phyloP scores from a whole-genome alignment of 2,888 invertebrate species.

The Eumacrocentrus americanus region DNA sequence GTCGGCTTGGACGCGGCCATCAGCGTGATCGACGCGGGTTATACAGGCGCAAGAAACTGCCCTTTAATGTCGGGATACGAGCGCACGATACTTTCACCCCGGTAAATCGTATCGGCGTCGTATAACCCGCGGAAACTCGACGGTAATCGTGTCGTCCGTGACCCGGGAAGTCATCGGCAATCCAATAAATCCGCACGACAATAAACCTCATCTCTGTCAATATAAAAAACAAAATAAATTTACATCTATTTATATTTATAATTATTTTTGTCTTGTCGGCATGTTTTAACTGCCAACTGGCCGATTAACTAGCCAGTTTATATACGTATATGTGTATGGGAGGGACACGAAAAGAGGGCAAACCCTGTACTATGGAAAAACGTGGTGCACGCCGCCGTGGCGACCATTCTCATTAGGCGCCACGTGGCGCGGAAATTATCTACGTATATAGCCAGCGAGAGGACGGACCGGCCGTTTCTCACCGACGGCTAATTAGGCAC shows the following conservation, averaged over 20 bases:
- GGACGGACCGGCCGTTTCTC: constrained; percentile 45
- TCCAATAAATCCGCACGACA: background rate
- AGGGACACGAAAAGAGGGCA: constrained; percentile 7
- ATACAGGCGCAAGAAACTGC: constrained; percentile 30
- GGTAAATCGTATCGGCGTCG: constrained; percentile 19
- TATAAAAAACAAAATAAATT: background rate
- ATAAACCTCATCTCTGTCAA: constrained; percentile 2
- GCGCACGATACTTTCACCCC: constrained; percentile 16
- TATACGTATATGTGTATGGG: background rate
- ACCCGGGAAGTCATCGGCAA: background rate
- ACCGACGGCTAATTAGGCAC: constrained; percentile 51
- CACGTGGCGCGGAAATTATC: constrained; percentile 55
- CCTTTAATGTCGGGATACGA: constrained; percentile 24
- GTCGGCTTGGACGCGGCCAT: background rate
- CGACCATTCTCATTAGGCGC: constrained; percentile 50
- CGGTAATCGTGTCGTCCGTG: constrained; percentile 18
- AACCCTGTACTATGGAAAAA: constrained; percentile 37
- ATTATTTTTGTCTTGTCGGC: background rate
- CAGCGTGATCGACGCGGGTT: constrained; percentile 4
- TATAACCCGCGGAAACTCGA: constrained; percentile 26
- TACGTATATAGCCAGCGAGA: constrained; percentile 38
- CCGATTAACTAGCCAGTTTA: constrained; percentile 23
- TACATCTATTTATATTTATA: background rate
- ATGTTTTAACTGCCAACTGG: background rate
- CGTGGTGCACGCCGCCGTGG: constrained; percentile 31